Evolutionary conservation across 2,113 vertebrate species (phyloP), one percentile per base, ranked within the genome.

Genomic region (Mungos mungo): DNA sequence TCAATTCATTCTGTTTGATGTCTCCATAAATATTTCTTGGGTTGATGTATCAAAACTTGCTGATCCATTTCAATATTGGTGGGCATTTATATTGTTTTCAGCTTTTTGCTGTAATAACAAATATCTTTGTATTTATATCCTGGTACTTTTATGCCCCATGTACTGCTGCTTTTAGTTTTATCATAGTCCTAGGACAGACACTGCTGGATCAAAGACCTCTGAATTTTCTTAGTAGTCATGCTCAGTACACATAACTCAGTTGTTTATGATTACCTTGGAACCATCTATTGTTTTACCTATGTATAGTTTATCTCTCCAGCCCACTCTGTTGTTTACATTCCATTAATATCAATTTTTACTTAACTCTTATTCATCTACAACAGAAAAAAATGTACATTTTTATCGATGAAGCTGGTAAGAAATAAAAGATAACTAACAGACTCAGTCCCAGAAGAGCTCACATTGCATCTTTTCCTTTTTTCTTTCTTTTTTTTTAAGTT

Each of bases 371-470:
- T 72, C 60, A 96, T 76, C 27, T 60, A 63, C 1, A 95, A 77
- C 11, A 83, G 47, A 83, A 79, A 92, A 85, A 77, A 0, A 31
- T 45, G 31, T 68, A 84, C 4, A 90, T 27, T 91, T 85, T 91
- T 95, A 90, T 16, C 65, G 41, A 86, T 33, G 4, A 94, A 81
- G 33, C 52, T 93, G 77, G 35, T 71, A 88, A 90, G 47, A 96
- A 93, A 83, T 19, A 66, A 89, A n/a, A 91, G n/a, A 72, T 16
- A 92, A 71, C 47, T 41, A 80, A 71, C 10, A 76, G 31, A 89
- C 23, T 47, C 11, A 7, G 76, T 60, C 45, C 7, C 47, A 19
- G 60, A 92, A 82, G 87, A 68, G 66, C 6, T 47, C 11, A 35
- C 14, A 9, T 15, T 29, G 41, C 54, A 47, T 63, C 38, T 45